Conservation (phyloP, 1,140 invertebrate species). For the Prorops nasuta region DNA sequence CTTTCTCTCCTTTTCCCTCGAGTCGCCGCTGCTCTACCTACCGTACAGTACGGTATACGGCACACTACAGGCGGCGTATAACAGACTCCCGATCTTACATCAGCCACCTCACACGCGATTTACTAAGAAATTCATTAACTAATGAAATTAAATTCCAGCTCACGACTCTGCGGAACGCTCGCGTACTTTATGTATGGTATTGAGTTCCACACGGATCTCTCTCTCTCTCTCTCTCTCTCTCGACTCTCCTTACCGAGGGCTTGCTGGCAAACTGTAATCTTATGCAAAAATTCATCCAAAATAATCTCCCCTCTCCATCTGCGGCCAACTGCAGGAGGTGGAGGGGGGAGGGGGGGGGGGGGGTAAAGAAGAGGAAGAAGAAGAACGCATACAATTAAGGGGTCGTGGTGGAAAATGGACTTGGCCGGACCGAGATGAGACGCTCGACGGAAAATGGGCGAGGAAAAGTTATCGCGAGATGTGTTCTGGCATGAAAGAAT, state of each 20-base stretch:
- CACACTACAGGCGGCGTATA: no score
- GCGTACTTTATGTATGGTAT: constrained; percentile 28
- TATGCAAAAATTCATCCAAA: constrained; percentile 32
- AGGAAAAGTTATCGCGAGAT: no score
- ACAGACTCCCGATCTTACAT: constrained; percentile 14
- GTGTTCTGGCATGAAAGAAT: no score
- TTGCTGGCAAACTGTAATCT: constrained; percentile 1
- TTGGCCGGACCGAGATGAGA: no score
- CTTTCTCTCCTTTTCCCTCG: background rate
- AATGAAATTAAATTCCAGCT: constrained; percentile 37
- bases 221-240: no score
- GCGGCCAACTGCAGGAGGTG: constrained; percentile 6
- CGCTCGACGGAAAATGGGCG: no score
- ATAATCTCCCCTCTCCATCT: constrained; percentile 19
- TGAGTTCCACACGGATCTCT: constrained; percentile 23
- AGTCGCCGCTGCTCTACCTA: constrained; percentile 9
- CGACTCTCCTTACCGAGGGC: constrained; percentile 3
- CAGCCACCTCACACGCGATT: constrained; percentile 31
- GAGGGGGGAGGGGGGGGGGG: constrained; percentile 1
- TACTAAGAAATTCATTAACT: constrained; percentile 31
- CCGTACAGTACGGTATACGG: no score
- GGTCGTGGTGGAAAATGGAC: no score
- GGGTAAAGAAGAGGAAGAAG: constrained; percentile 8
- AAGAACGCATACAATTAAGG: no score
- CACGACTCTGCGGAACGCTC: background rate